Evolutionary conservation across 1,140 invertebrate genomes (phyloP), one percentile per base, ranked within the genome.

Genomic region (Lasioglossum baleicum): DNA sequence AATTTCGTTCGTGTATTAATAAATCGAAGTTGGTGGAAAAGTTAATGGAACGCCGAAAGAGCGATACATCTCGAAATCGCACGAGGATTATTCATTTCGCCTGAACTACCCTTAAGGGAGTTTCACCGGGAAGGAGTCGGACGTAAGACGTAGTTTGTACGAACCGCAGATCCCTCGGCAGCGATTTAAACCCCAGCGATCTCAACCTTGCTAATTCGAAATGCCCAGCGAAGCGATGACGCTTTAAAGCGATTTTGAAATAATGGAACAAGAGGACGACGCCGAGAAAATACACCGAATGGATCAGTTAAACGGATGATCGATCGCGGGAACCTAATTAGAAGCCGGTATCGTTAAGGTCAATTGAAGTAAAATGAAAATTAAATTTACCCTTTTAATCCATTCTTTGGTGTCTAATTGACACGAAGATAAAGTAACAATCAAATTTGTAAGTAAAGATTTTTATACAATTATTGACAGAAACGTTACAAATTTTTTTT

Each of bases 1-100:
- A 20, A 65, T 35, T 35, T 40, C 10, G 10, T 56, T n/a, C n/a
- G 26, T 44, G n/a, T 13, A 31, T 15, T 11, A 31, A 68, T 35
- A 69, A 48, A 42, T 58, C n/a, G 35, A 53, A 48, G 17, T 40
- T 13, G 42, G 5, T 13, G 11, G 20, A 31, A 60, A 74, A 81
- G 58, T 60, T 74, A 69, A 84, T 75, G 66, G 70, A 53, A 63
- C 20, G 70, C 48, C 44, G 48, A 61, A 68, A 73, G 42, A 5
- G 10, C 15, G n/a, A 10, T 61, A 77, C 68, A 77, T 75, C 69
- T 60, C 11, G 63, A 61, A 70, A 67, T 81, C 78, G 60, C 67
- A 64, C 31, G 56, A 78, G 71, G 84, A 87, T 86, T 83, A 87
- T 87, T 87, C 81, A 83, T 86, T 86, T 86, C 81, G 58, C 67